Evolutionary conservation across 2,113 vertebrate species (phyloP), one percentile per base, ranked within the genome.

Genomic region (Petrocephalus microphthalmus): DNA sequence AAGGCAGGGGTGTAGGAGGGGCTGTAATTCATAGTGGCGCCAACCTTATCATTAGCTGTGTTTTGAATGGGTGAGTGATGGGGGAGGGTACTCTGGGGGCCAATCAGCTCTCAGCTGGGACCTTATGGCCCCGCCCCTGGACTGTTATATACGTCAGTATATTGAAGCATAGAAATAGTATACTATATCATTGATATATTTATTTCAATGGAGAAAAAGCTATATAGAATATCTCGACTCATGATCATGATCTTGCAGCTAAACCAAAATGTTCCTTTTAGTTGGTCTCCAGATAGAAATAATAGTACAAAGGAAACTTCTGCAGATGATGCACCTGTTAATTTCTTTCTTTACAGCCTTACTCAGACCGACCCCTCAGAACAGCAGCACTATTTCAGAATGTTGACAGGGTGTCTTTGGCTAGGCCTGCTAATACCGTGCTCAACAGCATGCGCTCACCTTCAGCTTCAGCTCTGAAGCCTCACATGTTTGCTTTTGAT

Each of bases 221-320:
- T 7, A 53, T 53, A 53, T 10, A 5, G 47, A 83, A 49, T 6
- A 47, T 83, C 49, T 83, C 8, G 22, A 25, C n/a, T 15, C 71
- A 54, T n/a, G 13, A 88, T 54, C 10, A 64, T 81, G 13, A 33
- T 88, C 29, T 88, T 49, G 47, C 20, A n/a, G 49, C 33, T 17
- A 29, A 54, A 33, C 37, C 25, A 82, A 88, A 54, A 81, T 4
- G 17, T 10, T 82, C 37, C 7, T 78, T 45, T 17, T 42, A 53
- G 71, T 15, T 81, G 45, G 47, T 87, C 56, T 54, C 2, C 8
- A 54, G n/a, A 49, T 49, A 54, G 10, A 82, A 88, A 56, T 71
- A 71, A 88, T n/a, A 51, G 64, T 47, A 82, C 51, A 88, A 88
- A 54, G 67, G n/a, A n/a, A 82, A 15, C 87, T 45, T 71, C 47